phyloP scores from a whole-genome alignment of 1,140 invertebrate genomes.

The Drosophila varians region DNA sequence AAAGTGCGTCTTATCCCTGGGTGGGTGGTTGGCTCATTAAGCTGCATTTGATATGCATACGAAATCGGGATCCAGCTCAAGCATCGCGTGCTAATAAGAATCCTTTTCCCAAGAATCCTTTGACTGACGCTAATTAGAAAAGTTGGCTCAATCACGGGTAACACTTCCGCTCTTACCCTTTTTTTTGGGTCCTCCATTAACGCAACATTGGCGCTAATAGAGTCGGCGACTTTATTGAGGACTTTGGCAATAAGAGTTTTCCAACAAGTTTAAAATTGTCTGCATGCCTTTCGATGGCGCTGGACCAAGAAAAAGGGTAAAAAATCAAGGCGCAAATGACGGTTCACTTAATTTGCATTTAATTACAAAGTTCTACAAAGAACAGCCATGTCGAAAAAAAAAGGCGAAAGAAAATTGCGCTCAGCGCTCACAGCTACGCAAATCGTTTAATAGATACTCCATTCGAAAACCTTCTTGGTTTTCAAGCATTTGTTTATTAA shows the following conservation, averaged over 20 bases:
- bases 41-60: slow-evolving; percentile 58
- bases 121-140: slow-evolving; percentile 69
- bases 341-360: slow-evolving; percentile 76
- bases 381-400: not conserved
- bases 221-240: slow-evolving; percentile 53
- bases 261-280: slow-evolving; percentile 66
- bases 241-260: slow-evolving; percentile 61
- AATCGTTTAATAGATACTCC: slow-evolving; percentile 29
- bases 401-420: not conserved
- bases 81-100: not conserved
- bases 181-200: slow-evolving; percentile 40
- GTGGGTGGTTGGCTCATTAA: slow-evolving; percentile 33
- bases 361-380: slow-evolving; percentile 68
- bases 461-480: not conserved
- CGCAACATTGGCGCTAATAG: slow-evolving; percentile 66
- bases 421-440: slow-evolving; percentile 9
- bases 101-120: slow-evolving; percentile 8
- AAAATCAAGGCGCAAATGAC: slow-evolving; percentile 59
- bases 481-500: slow-evolving; percentile 2
- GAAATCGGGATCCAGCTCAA: slow-evolving; percentile 1
- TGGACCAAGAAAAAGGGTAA: slow-evolving; percentile 40
- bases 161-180: slow-evolving; percentile 35
- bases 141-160: slow-evolving; percentile 51
- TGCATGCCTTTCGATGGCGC: slow-evolving; percentile 33
- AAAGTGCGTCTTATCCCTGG: slow-evolving; percentile 33